Evolutionary conservation across 2,888 invertebrate genomes (phyloP), one percentile per base, ranked within the genome.

Genomic region (Drosophila kambysellisi): DNA sequence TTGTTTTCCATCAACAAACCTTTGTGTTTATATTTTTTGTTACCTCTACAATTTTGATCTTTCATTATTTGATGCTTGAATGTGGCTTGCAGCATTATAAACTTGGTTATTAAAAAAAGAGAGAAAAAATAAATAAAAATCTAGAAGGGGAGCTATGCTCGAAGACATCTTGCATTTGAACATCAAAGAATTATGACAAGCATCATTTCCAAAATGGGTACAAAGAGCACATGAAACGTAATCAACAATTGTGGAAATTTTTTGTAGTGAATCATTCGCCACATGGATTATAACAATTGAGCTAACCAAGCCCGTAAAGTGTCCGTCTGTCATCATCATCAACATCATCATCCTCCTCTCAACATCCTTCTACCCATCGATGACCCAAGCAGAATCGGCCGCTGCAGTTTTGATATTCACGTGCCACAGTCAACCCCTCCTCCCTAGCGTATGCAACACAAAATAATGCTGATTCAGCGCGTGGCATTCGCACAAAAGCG

Each of bases 391-490:
- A 51, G 53, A 30, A 43, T 61, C 58, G 66, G 74, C 58, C 68
- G 78, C 73, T 84, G 84, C 74, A 85, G 78, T 77, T 87, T 89
- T 74, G 74, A 79, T 76, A 76, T 76, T 74, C 63, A 81, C 82
- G 81, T 81, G 81, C 76, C 63, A 68, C n/a, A 30, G 29, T 41
- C 25, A 70, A 12, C 29, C 11, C 54, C 25, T 3, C 1, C 74
- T 76, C 71, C 78, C 54, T 57, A 73, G 71, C 68, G 86, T 76
- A 80, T 83, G 81, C 79, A 90, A 84, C 74, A 77, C 79, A 82
- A 88, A 91, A 85, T 85, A 85, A 70, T 83, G 88, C 81, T 81
- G 77, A 86, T 83, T 78, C 75, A 90, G 83, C 82, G 74, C 74
- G 74, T 67, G 68, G 74, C 71, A 51, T 72, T 59, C 65, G 67